A percentile compares a stretch with the other conserved stretches of the same genome.
Evolutionary conservation across 2,113 vertebrate species (phyloP).

Genomic region (Calidris pygmaea): DNA sequence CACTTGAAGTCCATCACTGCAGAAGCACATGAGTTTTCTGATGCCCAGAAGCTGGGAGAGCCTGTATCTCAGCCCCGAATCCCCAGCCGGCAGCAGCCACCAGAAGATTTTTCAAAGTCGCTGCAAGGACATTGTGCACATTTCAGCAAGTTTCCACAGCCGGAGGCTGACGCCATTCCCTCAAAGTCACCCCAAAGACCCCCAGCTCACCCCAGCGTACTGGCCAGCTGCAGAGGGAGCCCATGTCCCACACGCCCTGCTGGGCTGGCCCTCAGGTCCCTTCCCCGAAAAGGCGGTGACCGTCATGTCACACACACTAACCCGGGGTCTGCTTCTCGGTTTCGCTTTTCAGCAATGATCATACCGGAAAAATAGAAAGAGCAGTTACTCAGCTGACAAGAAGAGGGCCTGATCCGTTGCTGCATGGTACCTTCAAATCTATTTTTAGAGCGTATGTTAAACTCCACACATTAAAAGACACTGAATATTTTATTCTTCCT

Average conservation of each 20-base stretch:
- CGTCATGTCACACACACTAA: not conserved
- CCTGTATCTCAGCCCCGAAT: not conserved
- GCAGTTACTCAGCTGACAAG: not conserved
- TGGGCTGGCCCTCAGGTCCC: not conserved
- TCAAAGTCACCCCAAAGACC: not conserved
- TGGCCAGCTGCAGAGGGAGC: not conserved
- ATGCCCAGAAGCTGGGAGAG: not conserved
- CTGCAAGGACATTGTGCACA: not conserved
- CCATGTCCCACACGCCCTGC: not conserved
- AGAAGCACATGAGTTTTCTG: not conserved
- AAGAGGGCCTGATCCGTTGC: not conserved
- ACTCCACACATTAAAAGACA: not conserved
- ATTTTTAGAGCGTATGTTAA: not conserved
- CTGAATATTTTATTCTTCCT: not conserved
- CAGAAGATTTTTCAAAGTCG: not conserved
- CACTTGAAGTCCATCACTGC: not conserved
- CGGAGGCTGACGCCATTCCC: not conserved
- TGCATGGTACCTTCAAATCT: not conserved
- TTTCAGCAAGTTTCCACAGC: not conserved
- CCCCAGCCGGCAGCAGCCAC: not conserved
- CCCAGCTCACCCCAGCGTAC: rapidly evolving
- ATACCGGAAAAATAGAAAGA: not conserved
- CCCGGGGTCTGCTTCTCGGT: rapidly evolving
- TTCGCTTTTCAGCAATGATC: not conserved
- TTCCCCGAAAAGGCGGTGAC: not conserved